Evolutionary conservation across 2,797 vertebrate genomes (phyloP).

Genomic region (Macropus fuliginosus): DNA sequence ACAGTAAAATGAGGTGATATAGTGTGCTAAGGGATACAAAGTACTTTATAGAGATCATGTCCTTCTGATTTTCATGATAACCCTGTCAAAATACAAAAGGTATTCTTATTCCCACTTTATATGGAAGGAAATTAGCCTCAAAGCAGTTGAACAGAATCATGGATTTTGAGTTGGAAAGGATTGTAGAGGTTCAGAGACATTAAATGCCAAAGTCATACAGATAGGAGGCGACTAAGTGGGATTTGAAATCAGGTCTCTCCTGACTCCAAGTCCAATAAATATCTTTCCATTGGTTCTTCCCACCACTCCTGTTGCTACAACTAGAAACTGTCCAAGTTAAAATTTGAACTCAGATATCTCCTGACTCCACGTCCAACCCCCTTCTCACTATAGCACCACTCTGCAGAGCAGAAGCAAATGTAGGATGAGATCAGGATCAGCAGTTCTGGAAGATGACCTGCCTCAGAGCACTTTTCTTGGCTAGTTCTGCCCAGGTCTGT

Average conservation of each 20-base stretch:
- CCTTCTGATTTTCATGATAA: neutral
- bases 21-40: neutral
- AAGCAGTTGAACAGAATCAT: neutral
- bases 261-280: neutral
- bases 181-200: neutral
- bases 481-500: neutral
- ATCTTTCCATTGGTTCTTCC: neutral
- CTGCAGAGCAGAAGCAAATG: neutral
- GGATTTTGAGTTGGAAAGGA: neutral
- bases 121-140: neutral
- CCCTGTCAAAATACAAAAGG: neutral
- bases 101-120: neutral
- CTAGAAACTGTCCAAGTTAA: neutral
- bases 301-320: neutral
- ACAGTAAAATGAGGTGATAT: neutral
- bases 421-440: neutral
- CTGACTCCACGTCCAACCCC: neutral
- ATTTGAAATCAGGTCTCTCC: neutral
- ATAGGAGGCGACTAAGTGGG: too few species aligned
- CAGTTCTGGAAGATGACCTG: neutral
- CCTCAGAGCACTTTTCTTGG: too few species aligned
- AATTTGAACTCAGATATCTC: neutral
- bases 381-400: neutral
- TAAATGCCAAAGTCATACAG: neutral
- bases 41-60: neutral